A percentile compares a stretch with the other conserved stretches of the same genome.
Conservation (phyloP, 2,797 vertebrate genomes). For the Eleutherodactylus coqui region DNA sequence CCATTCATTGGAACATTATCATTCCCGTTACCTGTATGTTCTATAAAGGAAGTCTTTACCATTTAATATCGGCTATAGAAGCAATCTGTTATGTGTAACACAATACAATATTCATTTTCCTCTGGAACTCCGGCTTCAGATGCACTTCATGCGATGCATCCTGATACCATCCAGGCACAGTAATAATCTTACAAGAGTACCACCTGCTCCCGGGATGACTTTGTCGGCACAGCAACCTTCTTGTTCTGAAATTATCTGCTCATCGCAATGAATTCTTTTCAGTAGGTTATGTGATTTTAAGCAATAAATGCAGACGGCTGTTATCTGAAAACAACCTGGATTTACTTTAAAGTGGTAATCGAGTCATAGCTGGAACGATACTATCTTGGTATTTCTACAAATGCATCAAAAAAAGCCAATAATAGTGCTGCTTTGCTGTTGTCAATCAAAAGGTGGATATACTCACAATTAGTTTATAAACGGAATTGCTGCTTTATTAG, state of each 20-base stretch:
- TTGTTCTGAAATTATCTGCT: constrained; percentile 29
- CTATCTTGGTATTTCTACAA: neutral
- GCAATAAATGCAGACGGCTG: constrained; percentile 2
- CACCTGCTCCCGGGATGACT: constrained; percentile 33
- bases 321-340: constrained; percentile 35
- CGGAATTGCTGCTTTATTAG: too few relatives aligned
- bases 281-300: constrained; percentile 13
- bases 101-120: constrained; percentile 31
- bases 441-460: too few relatives aligned
- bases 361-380: neutral
- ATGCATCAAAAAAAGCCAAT: neutral
- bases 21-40: constrained; percentile 4
- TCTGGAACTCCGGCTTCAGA: constrained; percentile 4
- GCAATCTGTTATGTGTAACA: constrained; percentile 38
- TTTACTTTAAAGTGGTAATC: neutral
- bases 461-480: too few relatives aligned
- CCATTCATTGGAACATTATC: constrained; percentile 2
- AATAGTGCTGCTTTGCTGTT: neutral
- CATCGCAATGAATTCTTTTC: constrained; percentile 11
- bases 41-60: constrained; percentile 25
- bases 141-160: constrained; percentile 34
- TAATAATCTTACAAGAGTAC: constrained; percentile 40
- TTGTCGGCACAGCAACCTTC: neutral
- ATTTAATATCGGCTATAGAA: constrained; percentile 36
- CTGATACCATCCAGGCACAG: constrained; percentile 32